A percentile compares a stretch with the other conserved stretches of the same genome.
Conservation (phyloP, 2,888 invertebrate species). For the Embidobia sp. region DNA sequence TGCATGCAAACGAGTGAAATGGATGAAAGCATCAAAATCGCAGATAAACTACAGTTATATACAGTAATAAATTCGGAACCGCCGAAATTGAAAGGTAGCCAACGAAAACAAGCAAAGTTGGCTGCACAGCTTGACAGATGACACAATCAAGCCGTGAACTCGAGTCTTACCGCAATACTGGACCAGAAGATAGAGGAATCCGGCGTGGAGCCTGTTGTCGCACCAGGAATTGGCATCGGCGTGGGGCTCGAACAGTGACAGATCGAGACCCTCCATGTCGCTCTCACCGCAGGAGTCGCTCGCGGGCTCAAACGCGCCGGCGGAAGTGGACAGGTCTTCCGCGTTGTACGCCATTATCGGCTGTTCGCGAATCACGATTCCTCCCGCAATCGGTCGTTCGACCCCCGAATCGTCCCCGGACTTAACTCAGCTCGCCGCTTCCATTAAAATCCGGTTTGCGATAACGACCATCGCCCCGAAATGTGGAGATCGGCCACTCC, state of each 20-base stretch:
- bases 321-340: slow-evolving; percentile 65
- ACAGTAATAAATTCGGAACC: too few species aligned
- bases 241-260: slow-evolving; percentile 86
- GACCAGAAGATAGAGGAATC: slow-evolving; percentile 78
- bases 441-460: slow-evolving; percentile 49
- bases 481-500: slow-evolving; percentile 13
- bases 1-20: too few species aligned
- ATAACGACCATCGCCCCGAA: slow-evolving; percentile 23
- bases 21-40: too few species aligned
- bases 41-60: too few species aligned
- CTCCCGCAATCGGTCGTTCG: slow-evolving; percentile 37
- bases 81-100: too few species aligned
- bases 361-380: slow-evolving; percentile 15
- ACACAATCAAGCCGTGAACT: slow-evolving; percentile 2
- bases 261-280: slow-evolving; percentile 87
- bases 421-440: slow-evolving; percentile 6
- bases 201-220: slow-evolving; percentile 78
- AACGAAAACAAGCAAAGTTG: too few species aligned
- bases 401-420: slow-evolving; percentile 19
- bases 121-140: too few species aligned
- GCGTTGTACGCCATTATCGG: slow-evolving; percentile 70
- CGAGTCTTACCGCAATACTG: slow-evolving; percentile 78
- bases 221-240: slow-evolving; percentile 78
- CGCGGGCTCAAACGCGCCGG: slow-evolving; percentile 83
- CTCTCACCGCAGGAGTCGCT: slow-evolving; percentile 85